A percentile compares a stretch with the other conserved stretches of the same genome.
phyloP scores from a whole-genome alignment of 2,113 vertebrate species.

The Nerophis lumbriciformis region DNA sequence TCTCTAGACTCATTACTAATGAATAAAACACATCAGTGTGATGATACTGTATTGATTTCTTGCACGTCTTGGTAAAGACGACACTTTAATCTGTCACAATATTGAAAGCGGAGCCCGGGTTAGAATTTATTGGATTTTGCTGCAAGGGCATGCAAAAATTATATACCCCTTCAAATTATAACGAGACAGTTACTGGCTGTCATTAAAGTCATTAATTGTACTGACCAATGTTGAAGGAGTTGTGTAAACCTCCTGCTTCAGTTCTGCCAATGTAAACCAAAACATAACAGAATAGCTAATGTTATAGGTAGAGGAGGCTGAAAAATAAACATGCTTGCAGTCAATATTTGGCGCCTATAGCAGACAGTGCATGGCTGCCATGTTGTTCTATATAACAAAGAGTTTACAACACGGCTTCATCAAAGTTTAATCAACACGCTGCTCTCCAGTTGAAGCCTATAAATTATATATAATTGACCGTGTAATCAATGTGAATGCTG shows the following conservation, averaged over 20 bases:
- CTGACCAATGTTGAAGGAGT: background rate
- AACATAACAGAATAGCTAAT: too few relatives aligned
- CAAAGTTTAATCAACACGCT: constrained; percentile 54
- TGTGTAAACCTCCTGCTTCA: too few relatives aligned
- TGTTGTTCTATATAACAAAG: constrained; percentile 60
- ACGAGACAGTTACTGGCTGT: background rate
- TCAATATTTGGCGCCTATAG: constrained; percentile 24
- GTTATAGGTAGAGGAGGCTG: too few relatives aligned
- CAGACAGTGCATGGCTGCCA: constrained; percentile 24
- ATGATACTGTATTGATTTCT: constrained; percentile 75
- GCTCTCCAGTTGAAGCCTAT: constrained; percentile 56
- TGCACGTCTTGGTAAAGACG: constrained; percentile 67
- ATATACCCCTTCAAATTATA: background rate
- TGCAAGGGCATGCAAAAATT: too few relatives aligned
- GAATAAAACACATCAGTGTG: constrained; percentile 76
- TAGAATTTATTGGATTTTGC: too few relatives aligned
- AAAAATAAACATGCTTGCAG: too few relatives aligned
- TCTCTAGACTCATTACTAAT: constrained; percentile 60
- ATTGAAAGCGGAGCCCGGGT: background rate
- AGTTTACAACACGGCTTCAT: constrained; percentile 64
- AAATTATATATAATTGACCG: constrained; percentile 63
- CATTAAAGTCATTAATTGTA: background rate
- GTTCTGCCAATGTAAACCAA: too few relatives aligned
- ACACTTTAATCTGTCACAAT: constrained; percentile 61
- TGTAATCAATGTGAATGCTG: constrained; percentile 63